A percentile compares a stretch with the other conserved stretches of the same genome.
These are phyloP conservation scores for Parasteatoda tepidariorum DNA, from an alignment of 1,140 invertebrate species.

Conservation along the genomic window DNA sequence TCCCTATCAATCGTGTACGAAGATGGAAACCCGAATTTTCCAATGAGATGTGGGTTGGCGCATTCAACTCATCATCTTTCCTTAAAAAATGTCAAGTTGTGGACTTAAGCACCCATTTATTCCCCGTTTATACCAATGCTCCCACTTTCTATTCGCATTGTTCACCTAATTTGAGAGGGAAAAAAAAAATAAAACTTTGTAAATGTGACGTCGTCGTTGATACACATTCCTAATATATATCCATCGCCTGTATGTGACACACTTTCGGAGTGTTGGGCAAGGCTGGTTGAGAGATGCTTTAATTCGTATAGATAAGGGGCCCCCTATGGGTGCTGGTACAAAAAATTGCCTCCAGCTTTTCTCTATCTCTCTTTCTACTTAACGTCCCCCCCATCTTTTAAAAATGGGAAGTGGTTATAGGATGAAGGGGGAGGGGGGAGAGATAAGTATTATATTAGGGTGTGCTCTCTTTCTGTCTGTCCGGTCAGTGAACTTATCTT, in stretches of 20 bases:
- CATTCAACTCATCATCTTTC: too few relatives aligned
- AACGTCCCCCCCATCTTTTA: not conserved
- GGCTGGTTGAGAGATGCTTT: not conserved
- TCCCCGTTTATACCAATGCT: too few relatives aligned
- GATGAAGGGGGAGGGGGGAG: not conserved
- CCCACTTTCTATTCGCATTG: not conserved
- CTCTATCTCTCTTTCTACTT: not conserved
- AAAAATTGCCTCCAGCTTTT: not conserved
- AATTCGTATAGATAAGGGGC: not conserved
- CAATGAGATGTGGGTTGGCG: too few relatives aligned
- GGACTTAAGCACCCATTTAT: too few relatives aligned
- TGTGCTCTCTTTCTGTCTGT: conserved; percentile 11
- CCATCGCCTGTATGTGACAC: conserved; percentile 28
- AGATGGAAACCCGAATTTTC: too few relatives aligned
- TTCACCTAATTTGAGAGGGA: not conserved
- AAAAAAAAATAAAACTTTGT: not conserved
- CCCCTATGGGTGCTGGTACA: not conserved
- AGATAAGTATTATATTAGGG: conserved; percentile 29
- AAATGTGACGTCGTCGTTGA: not conserved
- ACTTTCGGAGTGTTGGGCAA: not conserved
- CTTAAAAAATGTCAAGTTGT: too few relatives aligned
- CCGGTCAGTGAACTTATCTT: conserved; percentile 21
- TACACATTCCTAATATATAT: not conserved
- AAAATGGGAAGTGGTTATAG: not conserved
- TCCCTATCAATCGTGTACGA: too few relatives aligned